Evolutionary conservation across 1,140 invertebrate species (phyloP).

Genomic region (Drosophila bipectinata): DNA sequence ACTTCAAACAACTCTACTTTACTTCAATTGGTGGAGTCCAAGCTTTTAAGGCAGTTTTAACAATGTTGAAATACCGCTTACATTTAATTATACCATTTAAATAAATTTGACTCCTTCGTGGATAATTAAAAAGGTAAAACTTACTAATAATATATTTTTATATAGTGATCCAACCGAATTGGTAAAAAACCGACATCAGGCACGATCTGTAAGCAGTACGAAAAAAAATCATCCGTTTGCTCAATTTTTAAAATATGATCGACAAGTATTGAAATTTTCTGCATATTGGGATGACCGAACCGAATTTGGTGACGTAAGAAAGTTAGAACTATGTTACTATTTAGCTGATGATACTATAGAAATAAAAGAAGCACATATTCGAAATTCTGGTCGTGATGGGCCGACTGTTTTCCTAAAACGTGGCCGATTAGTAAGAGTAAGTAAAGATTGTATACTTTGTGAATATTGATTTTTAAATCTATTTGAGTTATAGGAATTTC

Average conservation of each 20-base stretch:
- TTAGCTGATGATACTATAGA: constrained; percentile 95
- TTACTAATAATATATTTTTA: not conserved
- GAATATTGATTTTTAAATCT: too few relatives aligned
- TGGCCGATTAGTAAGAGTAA: constrained; percentile 90
- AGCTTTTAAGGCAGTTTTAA: too few relatives aligned
- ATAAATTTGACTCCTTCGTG: too few relatives aligned
- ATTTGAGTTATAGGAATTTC: constrained; percentile 53
- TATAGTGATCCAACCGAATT: constrained; percentile 85
- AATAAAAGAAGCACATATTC: constrained; percentile 89
- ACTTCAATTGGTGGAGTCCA: too few relatives aligned
- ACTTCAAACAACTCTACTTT: too few relatives aligned
- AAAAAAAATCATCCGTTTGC: constrained; percentile 85
- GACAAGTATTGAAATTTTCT: constrained; percentile 92
- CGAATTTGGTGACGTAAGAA: constrained; percentile 89
- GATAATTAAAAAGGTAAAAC: too few relatives aligned
- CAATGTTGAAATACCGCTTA: too few relatives aligned
- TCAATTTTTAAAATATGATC: constrained; percentile 91
- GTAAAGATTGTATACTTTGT: not conserved
- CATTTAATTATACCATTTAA: too few relatives aligned
- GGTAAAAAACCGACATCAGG: constrained; percentile 66
- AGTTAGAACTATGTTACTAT: constrained; percentile 93
- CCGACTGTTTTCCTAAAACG: constrained; percentile 90
- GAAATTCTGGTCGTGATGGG: constrained; percentile 89
- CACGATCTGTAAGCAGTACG: constrained; percentile 8
- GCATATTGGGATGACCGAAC: constrained; percentile 95